Conservation (phyloP, 37 sponge, comb jelly and placozoan species). For the Axinella damicornis region DNA sequence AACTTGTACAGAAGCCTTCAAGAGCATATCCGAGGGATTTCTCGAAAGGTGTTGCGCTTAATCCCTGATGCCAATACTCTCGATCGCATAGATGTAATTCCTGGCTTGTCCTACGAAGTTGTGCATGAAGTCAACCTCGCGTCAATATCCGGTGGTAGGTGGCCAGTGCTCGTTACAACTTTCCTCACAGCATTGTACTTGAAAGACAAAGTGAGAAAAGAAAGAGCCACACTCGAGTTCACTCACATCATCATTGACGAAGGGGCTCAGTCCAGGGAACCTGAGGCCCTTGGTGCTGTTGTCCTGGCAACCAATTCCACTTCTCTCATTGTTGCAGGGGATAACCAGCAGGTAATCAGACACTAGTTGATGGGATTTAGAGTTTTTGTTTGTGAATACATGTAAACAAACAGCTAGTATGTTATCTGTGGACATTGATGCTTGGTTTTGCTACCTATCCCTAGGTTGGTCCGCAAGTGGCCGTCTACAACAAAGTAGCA, state of each 20-base stretch:
- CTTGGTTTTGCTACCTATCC: background rate
- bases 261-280: slow-evolving; percentile 59
- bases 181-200: slow-evolving; percentile 36
- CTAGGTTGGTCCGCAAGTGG: slow-evolving; percentile 63
- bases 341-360: slow-evolving; percentile 39
- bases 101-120: background rate
- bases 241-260: slow-evolving; percentile 68
- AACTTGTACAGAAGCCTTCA: slow-evolving; percentile 1
- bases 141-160: too few species aligned
- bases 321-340: slow-evolving; percentile 50
- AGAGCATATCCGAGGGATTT: background rate
- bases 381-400: background rate
- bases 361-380: background rate
- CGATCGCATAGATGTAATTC: background rate
- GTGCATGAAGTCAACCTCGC: background rate
- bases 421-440: too few species aligned
- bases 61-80: background rate
- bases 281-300: slow-evolving; percentile 47
- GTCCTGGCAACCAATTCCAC: slow-evolving; percentile 13
- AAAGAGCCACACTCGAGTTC: background rate
- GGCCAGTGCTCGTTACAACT: slow-evolving; percentile 52
- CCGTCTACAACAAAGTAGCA: slow-evolving; percentile 41
- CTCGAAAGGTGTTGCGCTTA: background rate
- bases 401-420: too few species aligned
- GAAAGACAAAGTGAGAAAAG: background rate